These are phyloP conservation scores for Setophaga petechia DNA, from an alignment of 2,113 vertebrate species.

Conservation along the genomic window DNA sequence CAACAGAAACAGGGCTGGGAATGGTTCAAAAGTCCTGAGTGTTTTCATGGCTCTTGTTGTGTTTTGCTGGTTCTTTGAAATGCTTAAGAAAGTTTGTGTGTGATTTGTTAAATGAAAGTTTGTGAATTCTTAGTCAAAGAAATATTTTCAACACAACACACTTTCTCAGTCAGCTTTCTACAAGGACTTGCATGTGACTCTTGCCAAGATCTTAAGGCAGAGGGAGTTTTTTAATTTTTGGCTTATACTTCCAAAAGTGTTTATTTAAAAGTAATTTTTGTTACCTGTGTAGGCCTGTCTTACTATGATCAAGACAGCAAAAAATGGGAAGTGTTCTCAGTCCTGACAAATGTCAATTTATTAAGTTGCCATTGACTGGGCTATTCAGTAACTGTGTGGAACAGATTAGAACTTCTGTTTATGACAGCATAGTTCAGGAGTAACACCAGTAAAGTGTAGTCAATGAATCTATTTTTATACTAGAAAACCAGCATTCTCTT, in stretches of 20 bases:
- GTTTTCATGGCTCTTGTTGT: not conserved
- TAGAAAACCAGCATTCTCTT: not conserved
- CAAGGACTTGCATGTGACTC: rapidly evolving
- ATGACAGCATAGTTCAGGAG: not conserved
- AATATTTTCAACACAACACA: not conserved
- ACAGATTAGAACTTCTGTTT: not conserved
- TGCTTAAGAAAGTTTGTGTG: not conserved
- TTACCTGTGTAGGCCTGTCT: not conserved
- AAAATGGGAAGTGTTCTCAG: not conserved
- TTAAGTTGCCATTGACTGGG: not conserved
- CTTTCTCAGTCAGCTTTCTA: not conserved
- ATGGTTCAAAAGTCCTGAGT: not conserved
- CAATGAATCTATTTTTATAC: not conserved
- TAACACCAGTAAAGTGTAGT: not conserved
- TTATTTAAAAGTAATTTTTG: not conserved
- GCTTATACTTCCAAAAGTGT: not conserved
- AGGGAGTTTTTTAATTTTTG: not conserved
- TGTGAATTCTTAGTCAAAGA: not conserved
- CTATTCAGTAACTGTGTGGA: not conserved
- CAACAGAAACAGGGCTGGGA: not conserved
- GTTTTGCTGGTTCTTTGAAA: not conserved
- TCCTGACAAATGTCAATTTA: not conserved
- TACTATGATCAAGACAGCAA: not conserved
- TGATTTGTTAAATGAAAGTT: not conserved
- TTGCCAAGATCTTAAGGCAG: not conserved